Evolutionary conservation across 1,140 invertebrate genomes (phyloP), one percentile per base, ranked within the genome.

Genomic region (Venturia canescens): DNA sequence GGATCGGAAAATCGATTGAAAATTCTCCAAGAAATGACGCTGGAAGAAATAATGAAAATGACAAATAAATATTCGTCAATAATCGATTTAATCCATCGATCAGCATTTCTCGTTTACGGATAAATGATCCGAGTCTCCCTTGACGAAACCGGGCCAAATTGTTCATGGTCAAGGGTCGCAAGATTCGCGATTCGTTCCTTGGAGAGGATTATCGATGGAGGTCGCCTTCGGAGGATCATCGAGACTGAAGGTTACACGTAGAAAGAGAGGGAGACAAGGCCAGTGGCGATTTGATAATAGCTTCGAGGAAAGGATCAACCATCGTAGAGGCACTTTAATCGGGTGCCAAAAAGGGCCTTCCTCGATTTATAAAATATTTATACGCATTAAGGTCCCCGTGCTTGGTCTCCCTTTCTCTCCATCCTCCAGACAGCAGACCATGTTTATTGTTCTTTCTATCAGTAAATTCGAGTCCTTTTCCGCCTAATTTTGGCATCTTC

Each of bases 1-100:
- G 53, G 79, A 79, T 84, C 79, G 78, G 82, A 82, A 84, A 84
- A 3, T 71, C 50, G 29, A 29, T 63, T 48, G 1, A 23, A 3
- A 27, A 31, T 13, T 13, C 23, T 4, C 4, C 4, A 26, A 11
- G 23, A 63, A 27, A 15, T 63, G 23, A 26, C 3, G 15, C 11
- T 27, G 60, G n/a, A 5, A 27, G 16, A 63, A 23, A 23, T 13
- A 63, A 9, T 4, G n/a, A 23, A 21, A 16, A 7, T 44, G 38
- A 15, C 15, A 15, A 9, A 18, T 16, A 57, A 16, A 57, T 57
- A 11, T 57, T 11, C 53, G 16, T n/a, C 18, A n/a, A 57, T 4
- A 57, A 23, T 63, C 60, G 23, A 63, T 23, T 63, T 63, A 63
- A 63, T 26, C 27, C 23, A 18, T 6, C 23, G 60, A 26, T 23